Conservation (phyloP, 64 coral and sea anemone species). For the Dendronephthya gigantea region DNA sequence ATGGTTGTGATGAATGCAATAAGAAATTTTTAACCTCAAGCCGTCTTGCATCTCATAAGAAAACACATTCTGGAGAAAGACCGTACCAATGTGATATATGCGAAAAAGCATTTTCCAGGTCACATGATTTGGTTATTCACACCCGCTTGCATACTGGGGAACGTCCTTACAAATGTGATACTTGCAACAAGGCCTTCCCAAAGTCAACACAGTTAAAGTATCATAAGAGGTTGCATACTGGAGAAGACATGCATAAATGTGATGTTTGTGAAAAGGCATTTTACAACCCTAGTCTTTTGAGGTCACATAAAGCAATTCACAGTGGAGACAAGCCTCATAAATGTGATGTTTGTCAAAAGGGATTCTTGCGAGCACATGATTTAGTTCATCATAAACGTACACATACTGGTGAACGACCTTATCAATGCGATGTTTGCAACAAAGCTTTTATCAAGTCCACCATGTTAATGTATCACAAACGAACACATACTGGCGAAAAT, state of each 20-base stretch:
- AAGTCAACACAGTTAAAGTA: neutral
- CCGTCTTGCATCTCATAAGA: neutral
- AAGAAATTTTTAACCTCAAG: neutral
- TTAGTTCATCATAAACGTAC: neutral
- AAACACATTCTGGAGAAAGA: neutral
- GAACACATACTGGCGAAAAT: neutral
- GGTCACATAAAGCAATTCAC: neutral
- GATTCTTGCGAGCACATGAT: neutral
- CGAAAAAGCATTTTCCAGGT: neutral
- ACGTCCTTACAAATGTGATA: neutral
- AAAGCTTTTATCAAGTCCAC: neutral
- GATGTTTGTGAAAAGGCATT: neutral
- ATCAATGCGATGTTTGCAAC: neutral
- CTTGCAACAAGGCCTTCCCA: neutral
- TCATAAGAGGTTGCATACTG: neutral
- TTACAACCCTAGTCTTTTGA: neutral
- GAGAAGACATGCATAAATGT: neutral
- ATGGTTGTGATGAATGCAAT: constrained; percentile 4
- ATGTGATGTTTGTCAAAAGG: neutral
- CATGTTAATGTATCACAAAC: neutral
- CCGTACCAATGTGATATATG: neutral
- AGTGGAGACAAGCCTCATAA: neutral
- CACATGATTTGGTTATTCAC: neutral
- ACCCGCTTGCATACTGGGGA: neutral
- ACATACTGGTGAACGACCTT: neutral